Percentiles rank a stretch among this genome's conserved stretches.
phyloP scores from a whole-genome alignment of 2,888 invertebrate genomes.

The Ischnura elegans region DNA sequence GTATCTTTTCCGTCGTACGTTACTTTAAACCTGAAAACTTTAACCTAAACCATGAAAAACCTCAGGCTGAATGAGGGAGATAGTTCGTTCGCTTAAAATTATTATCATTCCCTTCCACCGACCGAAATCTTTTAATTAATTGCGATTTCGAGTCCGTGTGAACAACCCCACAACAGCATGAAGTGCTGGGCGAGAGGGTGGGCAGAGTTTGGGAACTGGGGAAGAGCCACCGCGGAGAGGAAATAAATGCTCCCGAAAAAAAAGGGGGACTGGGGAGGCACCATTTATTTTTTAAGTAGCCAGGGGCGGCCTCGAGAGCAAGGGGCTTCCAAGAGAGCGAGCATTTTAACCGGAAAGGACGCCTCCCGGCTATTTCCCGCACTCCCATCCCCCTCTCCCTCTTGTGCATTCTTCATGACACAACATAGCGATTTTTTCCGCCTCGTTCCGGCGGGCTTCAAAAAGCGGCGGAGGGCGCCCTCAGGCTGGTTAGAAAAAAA shows the following conservation, averaged over 20 bases:
- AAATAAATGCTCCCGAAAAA: neutral
- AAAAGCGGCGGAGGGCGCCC: neutral
- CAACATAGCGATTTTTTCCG: constrained; percentile 11
- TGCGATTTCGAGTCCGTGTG: no score
- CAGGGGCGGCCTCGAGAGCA: neutral
- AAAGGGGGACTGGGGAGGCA: neutral
- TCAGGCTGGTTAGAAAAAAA: no score
- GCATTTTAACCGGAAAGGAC: neutral
- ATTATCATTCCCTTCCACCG: no score
- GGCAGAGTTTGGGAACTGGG: neutral
- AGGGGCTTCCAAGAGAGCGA: constrained; percentile 1
- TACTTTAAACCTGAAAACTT: no score
- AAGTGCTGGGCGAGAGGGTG: no score
- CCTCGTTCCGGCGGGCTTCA: neutral
- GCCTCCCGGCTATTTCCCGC: neutral
- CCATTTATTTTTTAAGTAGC: neutral
- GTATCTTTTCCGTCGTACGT: no score
- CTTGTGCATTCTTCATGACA: constrained; percentile 7
- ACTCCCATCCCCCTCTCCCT: neutral
- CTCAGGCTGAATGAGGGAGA: no score
- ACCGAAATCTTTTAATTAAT: no score
- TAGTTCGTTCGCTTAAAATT: no score
- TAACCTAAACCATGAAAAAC: no score
- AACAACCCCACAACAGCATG: no score
- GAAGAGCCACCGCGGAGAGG: neutral